These are phyloP conservation scores for Sesia apiformis DNA, from an alignment of 2,888 invertebrate genomes.

Conservation along the genomic window DNA sequence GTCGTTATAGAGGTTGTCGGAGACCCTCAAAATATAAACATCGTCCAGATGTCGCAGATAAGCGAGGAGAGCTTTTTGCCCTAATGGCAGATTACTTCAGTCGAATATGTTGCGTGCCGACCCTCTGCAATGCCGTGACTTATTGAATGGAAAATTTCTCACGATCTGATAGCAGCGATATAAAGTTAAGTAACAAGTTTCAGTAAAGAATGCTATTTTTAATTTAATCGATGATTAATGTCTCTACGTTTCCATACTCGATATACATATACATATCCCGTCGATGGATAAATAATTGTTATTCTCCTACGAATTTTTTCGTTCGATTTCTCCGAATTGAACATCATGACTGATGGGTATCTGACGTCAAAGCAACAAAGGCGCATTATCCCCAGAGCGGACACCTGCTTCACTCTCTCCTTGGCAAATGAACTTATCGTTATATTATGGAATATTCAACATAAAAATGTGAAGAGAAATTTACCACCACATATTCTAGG, in stretches of 20 bases:
- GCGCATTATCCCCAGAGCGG: constrained; percentile 7
- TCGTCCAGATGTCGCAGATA: constrained; percentile 70
- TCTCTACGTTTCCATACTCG: too few relatives aligned
- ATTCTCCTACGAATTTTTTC: neutral
- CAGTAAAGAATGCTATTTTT: neutral
- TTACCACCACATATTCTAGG: too few relatives aligned
- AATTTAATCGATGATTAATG: neutral
- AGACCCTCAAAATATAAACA: constrained; percentile 71
- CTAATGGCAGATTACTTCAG: constrained; percentile 67
- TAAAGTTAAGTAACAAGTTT: constrained; percentile 1
- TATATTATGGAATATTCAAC: neutral
- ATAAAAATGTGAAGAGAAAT: too few relatives aligned
- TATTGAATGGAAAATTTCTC: constrained; percentile 45
- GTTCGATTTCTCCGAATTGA: neutral
- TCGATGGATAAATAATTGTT: too few relatives aligned
- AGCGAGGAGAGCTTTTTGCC: constrained; percentile 61
- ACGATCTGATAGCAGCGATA: constrained; percentile 24
- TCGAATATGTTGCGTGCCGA: constrained; percentile 39
- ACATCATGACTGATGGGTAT: constrained; percentile 5
- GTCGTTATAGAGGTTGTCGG: constrained; percentile 69
- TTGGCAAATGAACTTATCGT: neutral
- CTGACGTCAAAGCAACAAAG: constrained; percentile 9
- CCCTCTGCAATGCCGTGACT: constrained; percentile 32
- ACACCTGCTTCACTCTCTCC: constrained; percentile 1
- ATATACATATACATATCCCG: too few relatives aligned